Evolutionary conservation across 2,113 vertebrate genomes (phyloP), one percentile per base, ranked within the genome.

Genomic region (Brevimyrus niger): DNA sequence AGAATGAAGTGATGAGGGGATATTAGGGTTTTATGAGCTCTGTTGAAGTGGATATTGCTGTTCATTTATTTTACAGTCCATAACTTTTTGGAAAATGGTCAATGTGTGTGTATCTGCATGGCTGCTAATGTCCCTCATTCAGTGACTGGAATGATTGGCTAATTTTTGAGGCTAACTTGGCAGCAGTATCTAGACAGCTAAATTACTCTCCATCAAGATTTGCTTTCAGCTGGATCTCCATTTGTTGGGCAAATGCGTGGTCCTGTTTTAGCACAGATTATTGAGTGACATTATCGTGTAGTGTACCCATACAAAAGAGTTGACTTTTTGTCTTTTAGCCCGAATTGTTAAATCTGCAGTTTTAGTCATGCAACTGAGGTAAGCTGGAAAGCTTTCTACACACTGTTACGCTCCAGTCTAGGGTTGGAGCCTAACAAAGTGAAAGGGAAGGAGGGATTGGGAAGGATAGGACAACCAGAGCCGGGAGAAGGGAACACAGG

Each of bases 1-100:
- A 23, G 86, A 87, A 38, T 10, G 55, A 61, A 65, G 86, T 38
- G 55, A 87, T 87, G 35, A 42, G 51, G 35, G 38, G 21, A 46
- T 15, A 87, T 87, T 87, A 44, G 53, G 87, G 15, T 35, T 27
- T 87, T 58, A 42, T 53, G 86, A 27, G 31, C 31, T 65, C 53
- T 87, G 61, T 65, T 87, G 87, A 58, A 87, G n/a, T 50, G 53
- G 23, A 65, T 38, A 46, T 53, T 35, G 31, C 17, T 65, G 87
- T 87, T 87, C 27, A 87, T 87, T 87, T 87, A 65, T 65, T 87
- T 87, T 87, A 87, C 35, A 87, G 53, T 87, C 35, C 87, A 87
- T 87, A 87, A 87, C 35, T 44, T 38, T 87, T 55, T 42, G 87
- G 53, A 38, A 61, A 61, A 65, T 48, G 27, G 48, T 86, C 85